Conservation (phyloP, 2,888 invertebrate genomes). For the Xanthorhoe spadicearia region DNA sequence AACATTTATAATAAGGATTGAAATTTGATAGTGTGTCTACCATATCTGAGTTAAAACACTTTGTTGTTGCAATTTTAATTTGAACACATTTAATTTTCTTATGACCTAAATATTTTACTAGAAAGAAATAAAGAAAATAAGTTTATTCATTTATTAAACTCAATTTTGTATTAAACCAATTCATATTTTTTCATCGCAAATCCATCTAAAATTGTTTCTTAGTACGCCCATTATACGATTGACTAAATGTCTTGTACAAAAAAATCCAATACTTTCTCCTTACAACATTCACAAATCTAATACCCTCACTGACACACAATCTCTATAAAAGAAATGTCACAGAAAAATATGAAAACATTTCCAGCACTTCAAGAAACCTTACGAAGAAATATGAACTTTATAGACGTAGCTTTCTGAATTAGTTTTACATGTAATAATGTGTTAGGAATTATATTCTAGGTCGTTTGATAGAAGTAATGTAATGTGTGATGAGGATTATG, state of each 20-base stretch:
- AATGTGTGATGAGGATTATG: no score
- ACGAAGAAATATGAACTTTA: slow-evolving; percentile 6
- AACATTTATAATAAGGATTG: no score
- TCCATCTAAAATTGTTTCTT: not conserved
- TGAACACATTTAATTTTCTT: no score
- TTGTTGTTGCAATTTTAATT: no score
- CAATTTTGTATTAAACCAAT: no score
- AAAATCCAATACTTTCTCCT: slow-evolving; percentile 8
- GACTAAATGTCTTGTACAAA: slow-evolving; percentile 16
- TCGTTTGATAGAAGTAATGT: not conserved
- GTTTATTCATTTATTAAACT: no score
- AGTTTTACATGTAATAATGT: not conserved
- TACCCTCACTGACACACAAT: slow-evolving; percentile 27
- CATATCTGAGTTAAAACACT: no score
- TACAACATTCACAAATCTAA: slow-evolving; percentile 21
- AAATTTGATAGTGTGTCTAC: no score
- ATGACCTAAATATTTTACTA: no score
- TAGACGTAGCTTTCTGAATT: not conserved
- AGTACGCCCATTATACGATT: not conserved
- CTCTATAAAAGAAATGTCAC: slow-evolving; percentile 37
- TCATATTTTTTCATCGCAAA: not conserved
- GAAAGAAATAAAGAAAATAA: no score
- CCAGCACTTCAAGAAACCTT: not conserved
- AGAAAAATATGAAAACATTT: slow-evolving; percentile 33
- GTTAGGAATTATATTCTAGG: no score